Conservation (phyloP, 2,888 invertebrate genomes). For the Catocala sponsa region DNA sequence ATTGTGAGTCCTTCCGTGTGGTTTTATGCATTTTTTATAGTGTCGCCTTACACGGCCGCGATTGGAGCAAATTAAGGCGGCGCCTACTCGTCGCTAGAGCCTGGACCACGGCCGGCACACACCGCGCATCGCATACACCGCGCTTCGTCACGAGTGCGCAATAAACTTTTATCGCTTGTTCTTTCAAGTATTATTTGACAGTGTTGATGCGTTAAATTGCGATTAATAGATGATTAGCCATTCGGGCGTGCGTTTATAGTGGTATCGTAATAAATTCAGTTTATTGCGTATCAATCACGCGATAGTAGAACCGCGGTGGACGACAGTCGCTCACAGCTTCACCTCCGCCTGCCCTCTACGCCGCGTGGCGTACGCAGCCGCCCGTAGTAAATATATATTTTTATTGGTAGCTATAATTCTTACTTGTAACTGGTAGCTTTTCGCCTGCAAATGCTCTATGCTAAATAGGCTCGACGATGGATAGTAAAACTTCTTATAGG, state of each 20-base stretch:
- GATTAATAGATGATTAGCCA: constrained; percentile 84
- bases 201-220: constrained; percentile 83
- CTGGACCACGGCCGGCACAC: constrained; percentile 18
- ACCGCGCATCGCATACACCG: constrained; percentile 37
- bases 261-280: constrained; percentile 80
- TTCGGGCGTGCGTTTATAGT: constrained; percentile 77
- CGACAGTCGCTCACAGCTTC: constrained; percentile 37
- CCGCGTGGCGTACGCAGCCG: constrained; percentile 35
- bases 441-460: constrained; percentile 41
- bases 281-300: constrained; percentile 83
- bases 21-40: constrained; percentile 56
- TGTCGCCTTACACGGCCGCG: constrained; percentile 52
- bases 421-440: constrained; percentile 41
- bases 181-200: constrained; percentile 83
- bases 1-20: constrained; percentile 72
- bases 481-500: constrained; percentile 22
- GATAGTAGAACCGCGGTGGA: constrained; percentile 48
- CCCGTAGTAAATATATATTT: constrained; percentile 54
- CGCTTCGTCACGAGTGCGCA: constrained; percentile 58
- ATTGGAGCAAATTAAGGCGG: constrained; percentile 57
- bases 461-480: constrained; percentile 39
- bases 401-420: constrained; percentile 51
- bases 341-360: constrained; percentile 20
- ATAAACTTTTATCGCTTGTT: constrained; percentile 79
- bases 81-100: constrained; percentile 54